phyloP scores from a whole-genome alignment of 2,797 vertebrate species.

The Spinus olivaceus region DNA sequence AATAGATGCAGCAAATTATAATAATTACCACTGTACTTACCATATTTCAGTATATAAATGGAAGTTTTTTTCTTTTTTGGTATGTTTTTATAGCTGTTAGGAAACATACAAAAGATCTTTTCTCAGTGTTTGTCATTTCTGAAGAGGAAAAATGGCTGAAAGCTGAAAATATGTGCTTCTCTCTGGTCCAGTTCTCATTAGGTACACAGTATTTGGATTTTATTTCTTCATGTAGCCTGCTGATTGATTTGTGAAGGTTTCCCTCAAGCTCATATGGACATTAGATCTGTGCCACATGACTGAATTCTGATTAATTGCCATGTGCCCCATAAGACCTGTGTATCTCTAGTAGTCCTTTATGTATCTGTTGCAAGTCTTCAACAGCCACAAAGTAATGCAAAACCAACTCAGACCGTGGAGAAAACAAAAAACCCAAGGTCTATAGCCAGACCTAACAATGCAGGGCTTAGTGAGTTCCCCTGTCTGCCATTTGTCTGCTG shows the following conservation, averaged over 20 bases:
- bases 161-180: not conserved
- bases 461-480: not conserved
- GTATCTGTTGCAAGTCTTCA: not conserved
- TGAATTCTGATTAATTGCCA: not conserved
- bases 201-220: not conserved
- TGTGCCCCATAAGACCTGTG: not conserved
- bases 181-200: not conserved
- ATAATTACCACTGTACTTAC: not conserved
- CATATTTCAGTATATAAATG: not conserved
- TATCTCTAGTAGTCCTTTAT: not conserved
- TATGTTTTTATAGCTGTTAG: not conserved
- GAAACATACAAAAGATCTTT: not conserved
- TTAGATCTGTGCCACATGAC: not conserved
- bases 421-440: not conserved
- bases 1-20: not conserved
- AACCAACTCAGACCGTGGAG: not conserved
- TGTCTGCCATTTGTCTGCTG: not conserved
- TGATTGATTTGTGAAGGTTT: not conserved
- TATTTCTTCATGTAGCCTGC: not conserved
- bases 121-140: not conserved
- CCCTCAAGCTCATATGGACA: not conserved
- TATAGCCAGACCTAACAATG: not conserved
- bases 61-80: fast-evolving
- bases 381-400: not conserved
- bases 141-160: not conserved